phyloP scores from a whole-genome alignment of 2,888 invertebrate genomes.

The Neoscelio sp. region DNA sequence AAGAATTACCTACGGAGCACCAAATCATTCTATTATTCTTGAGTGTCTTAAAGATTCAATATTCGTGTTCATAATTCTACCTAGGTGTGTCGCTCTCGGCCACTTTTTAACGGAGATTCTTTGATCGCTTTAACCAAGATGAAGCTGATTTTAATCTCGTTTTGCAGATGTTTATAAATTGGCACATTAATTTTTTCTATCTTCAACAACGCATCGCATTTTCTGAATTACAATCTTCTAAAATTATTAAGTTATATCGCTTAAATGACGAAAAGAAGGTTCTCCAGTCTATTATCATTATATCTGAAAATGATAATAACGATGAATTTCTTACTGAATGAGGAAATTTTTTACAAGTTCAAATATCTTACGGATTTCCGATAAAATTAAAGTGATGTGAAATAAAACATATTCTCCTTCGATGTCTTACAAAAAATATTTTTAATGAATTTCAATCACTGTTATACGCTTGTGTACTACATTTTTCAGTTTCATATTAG shows the following conservation, averaged over 20 bases:
- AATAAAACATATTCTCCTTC: constrained; percentile 1
- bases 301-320: constrained; percentile 51
- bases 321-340: constrained; percentile 37
- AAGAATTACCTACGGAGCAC: constrained; percentile 74
- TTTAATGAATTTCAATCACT: constrained; percentile 21
- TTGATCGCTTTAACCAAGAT: constrained; percentile 30
- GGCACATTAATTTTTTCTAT: constrained; percentile 37
- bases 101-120: constrained; percentile 10
- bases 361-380: constrained; percentile 48
- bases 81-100: constrained; percentile 6
- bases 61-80: constrained; percentile 17
- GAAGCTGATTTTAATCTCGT: constrained; percentile 33
- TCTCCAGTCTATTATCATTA: constrained; percentile 53
- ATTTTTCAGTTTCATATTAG: no score
- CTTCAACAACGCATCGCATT: constrained; percentile 51
- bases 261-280: no score
- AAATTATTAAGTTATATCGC: no score
- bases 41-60: constrained; percentile 18
- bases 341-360: constrained; percentile 30
- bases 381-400: constrained; percentile 35
- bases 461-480: no score
- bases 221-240: no score
- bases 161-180: constrained; percentile 30
- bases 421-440: constrained; percentile 17
- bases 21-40: constrained; percentile 66